Conservation (phyloP, 2,113 vertebrate species). For the Tyto alba region DNA sequence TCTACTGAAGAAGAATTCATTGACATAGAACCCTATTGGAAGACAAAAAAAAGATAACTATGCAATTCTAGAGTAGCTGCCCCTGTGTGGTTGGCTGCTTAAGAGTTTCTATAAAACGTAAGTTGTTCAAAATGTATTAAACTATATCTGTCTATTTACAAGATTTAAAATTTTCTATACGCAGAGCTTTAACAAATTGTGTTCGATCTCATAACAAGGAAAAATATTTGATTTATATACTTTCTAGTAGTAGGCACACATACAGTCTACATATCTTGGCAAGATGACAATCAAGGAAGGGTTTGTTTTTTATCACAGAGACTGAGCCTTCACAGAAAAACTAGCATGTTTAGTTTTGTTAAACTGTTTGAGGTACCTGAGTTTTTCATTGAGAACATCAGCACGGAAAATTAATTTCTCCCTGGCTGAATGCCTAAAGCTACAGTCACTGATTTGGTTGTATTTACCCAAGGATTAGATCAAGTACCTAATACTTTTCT, state of each 20-base stretch:
- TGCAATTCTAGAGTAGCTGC: not conserved
- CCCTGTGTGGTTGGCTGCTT: not conserved
- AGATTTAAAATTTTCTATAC: not conserved
- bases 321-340: not conserved
- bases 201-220: not conserved
- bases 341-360: not conserved
- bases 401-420: not conserved
- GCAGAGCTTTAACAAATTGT: not conserved
- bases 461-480: constrained; percentile 14
- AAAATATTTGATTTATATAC: not conserved
- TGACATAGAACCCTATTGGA: not conserved
- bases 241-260: not conserved
- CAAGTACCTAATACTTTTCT: not conserved
- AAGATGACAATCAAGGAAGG: not conserved
- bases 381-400: not conserved
- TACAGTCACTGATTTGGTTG: not conserved
- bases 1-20: not conserved
- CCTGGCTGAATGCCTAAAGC: not conserved
- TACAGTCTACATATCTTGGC: not conserved
- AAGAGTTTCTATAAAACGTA: not conserved
- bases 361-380: not conserved
- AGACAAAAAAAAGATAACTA: not conserved
- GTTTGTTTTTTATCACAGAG: not conserved
- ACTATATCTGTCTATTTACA: not conserved
- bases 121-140: not conserved